Evolutionary conservation across 1,140 invertebrate species (phyloP), one percentile per base, ranked within the genome.

Genomic region (Pseudachorutes palmiensis): DNA sequence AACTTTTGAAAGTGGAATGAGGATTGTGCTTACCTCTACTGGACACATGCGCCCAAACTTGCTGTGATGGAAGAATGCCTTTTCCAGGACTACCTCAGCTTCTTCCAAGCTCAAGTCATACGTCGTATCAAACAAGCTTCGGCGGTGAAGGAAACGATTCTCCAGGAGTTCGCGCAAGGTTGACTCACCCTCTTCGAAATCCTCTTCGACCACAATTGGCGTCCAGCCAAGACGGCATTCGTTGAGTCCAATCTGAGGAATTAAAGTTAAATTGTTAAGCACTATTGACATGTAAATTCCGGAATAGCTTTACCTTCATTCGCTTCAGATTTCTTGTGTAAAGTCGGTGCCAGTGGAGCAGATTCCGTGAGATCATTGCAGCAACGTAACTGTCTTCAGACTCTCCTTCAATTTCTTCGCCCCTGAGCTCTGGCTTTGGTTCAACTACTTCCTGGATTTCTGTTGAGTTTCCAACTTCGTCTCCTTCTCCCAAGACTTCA

Each of bases 11-110:
- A 45, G 19, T 19, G 19, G 19, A 45, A 45, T 19, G 36, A 12
- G 36, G 9, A 9, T 19, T 19, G 36, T 45, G 9, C 30, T 22
- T 63, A 71, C 70, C 55, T 72, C 71, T 2, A 72, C 71, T 1
- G 71, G 71, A 49, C 68, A 70, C 68, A 65, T 68, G 49, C 68
- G 28, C 30, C 51, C 57, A 26, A 72, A 66, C 33, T 49, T 31
- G 33, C 63, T 70, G n/a, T 70, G 63, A 5, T 69, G 65, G 36
- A 66, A 72, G n/a, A 59, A 69, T 28, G 64, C 55, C 22, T 62
- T 45, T n/a, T 60, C 19, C 16, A 70, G 29, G 1, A 72, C 51
- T n/a, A 59, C 59, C 19, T 72, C 49, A 2, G 71, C 71, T 31
- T 66, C 32, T 16, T 66, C 16, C n/a, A 64, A 26, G 33, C 45